These are phyloP conservation scores for Drosophila borealis DNA, from an alignment of 2,888 invertebrate species.

Conservation along the genomic window DNA sequence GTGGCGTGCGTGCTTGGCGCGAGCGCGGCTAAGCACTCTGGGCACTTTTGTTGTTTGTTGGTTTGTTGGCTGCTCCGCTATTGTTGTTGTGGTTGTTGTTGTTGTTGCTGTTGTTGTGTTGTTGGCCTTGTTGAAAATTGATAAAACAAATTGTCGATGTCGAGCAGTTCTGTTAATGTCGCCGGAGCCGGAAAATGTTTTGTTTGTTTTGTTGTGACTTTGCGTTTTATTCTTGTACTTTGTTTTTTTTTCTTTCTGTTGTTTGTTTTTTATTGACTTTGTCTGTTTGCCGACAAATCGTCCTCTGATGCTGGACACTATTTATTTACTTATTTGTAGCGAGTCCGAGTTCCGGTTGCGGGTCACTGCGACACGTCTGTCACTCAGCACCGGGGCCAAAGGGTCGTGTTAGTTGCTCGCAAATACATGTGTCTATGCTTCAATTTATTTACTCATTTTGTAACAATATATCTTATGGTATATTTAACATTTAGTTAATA, in stretches of 20 bases:
- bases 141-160: slow-evolving; percentile 83
- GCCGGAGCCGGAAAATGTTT: slow-evolving; percentile 82
- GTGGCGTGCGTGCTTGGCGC: slow-evolving; percentile 71
- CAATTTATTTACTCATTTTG: background rate
- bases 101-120: slow-evolving; percentile 48
- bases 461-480: background rate
- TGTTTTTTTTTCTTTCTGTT: slow-evolving; percentile 7
- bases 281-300: slow-evolving; percentile 52
- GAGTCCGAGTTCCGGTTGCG: slow-evolving; percentile 19
- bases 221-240: slow-evolving; percentile 57
- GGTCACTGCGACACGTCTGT: slow-evolving; percentile 32
- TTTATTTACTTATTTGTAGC: slow-evolving; percentile 24
- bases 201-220: slow-evolving; percentile 78
- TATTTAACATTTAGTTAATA: background rate
- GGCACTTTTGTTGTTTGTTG: slow-evolving; percentile 75
- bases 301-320: slow-evolving; percentile 49
- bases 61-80: slow-evolving; percentile 54
- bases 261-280: slow-evolving; percentile 64
- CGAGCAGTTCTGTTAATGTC: slow-evolving; percentile 83
- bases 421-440: slow-evolving; percentile 39
- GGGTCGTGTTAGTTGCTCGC: slow-evolving; percentile 28
- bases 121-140: slow-evolving; percentile 80
- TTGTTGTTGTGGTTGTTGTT: slow-evolving; percentile 56
- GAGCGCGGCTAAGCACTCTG: slow-evolving; percentile 74
- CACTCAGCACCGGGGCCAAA: slow-evolving; percentile 23